Base-by-base conservation (phyloP, 2,113 vertebrate species). In the Origma solitaria region DNA sequence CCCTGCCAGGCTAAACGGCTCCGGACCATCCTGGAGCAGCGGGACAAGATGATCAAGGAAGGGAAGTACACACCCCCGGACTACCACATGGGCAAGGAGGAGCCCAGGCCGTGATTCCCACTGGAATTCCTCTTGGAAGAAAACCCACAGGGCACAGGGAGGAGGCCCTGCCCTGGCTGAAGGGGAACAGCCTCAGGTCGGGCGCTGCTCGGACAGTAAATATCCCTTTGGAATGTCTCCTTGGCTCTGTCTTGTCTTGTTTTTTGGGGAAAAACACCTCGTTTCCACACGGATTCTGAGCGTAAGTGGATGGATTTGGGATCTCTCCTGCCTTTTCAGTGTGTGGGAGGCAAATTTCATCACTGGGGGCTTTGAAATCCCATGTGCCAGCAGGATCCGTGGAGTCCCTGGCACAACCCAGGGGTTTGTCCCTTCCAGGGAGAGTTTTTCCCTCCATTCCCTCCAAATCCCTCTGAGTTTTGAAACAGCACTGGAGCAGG, bases 11-110 rank as follows among this genome's bases (percentile, higher is more conserved):
- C 94, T 0, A 1, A 37, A 27, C 97, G 99, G n/a, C 42, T 99
- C 83, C 3, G 9, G 9, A 40, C 70, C 11, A 98, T 99, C 96
- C 57, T 86, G 38, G 62, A 91, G 72, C 99, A 99, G 97, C 98
- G 97, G 40, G 94, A 99, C 22, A 99, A 98, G 97, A 53, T 99
- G 97, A 96, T 99, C 10, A 99, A 99, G 92, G 98, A 99, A 62
- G 99, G 99, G 28, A 98, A 97, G 28, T 99, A 99, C 96, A 98
- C 97, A 0, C 98, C 97, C 0, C 99, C 99, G 0, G 21, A 95
- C 44, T 85, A 97, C 87, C 98, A 99, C 96, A 30, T 2, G 20
- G 98, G 97, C 60, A 96, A 94, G 75, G 98, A 92, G 12, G 97
- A 98, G 4, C 15, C 70, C 2, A 69, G 87, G 51, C 98, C 97